Conservation (phyloP, 1,140 invertebrate genomes). For the Thaumetopoea pityocampa region DNA sequence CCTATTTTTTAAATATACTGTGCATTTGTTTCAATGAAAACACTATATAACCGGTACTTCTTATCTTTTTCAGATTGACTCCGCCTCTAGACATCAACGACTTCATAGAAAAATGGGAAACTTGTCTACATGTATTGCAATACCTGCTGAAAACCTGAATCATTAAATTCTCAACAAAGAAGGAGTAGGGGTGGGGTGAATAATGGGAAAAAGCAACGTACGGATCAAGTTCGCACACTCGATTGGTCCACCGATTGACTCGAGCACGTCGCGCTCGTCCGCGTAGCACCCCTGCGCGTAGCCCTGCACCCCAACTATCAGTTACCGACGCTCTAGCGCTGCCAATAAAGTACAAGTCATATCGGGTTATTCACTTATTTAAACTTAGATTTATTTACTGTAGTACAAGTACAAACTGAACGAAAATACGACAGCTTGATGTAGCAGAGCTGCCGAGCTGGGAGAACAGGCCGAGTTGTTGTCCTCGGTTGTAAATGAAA, state of each 20-base stretch:
- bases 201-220: conserved; percentile 72
- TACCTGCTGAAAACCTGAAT: conserved; percentile 17
- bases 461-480: conserved; percentile 38
- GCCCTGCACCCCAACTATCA: conserved; percentile 36
- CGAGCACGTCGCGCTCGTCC: conserved; percentile 39
- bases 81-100: conserved; percentile 12
- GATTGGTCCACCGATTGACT: conserved; percentile 63
- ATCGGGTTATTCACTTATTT: conserved; percentile 65
- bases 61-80: conserved; percentile 53
- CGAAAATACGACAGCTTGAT: conserved; percentile 37
- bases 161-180: conserved; percentile 42
- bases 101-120: conserved; percentile 44
- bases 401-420: conserved; percentile 58
- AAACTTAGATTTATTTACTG: conserved; percentile 65
- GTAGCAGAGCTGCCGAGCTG: conserved; percentile 33
- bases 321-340: conserved; percentile 71
- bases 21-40: not conserved
- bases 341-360: conserved; percentile 74
- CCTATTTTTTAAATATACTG: too few species aligned
- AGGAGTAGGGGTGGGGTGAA: conserved; percentile 54
- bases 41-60: conserved; percentile 8
- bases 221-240: conserved; percentile 70
- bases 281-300: conserved; percentile 49
- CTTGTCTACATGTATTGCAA: conserved; percentile 19
- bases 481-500: conserved; percentile 54